Evolutionary conservation across 1,140 invertebrate species (phyloP), one percentile per base, ranked within the genome.

Genomic region (Harlomillsia oculata): DNA sequence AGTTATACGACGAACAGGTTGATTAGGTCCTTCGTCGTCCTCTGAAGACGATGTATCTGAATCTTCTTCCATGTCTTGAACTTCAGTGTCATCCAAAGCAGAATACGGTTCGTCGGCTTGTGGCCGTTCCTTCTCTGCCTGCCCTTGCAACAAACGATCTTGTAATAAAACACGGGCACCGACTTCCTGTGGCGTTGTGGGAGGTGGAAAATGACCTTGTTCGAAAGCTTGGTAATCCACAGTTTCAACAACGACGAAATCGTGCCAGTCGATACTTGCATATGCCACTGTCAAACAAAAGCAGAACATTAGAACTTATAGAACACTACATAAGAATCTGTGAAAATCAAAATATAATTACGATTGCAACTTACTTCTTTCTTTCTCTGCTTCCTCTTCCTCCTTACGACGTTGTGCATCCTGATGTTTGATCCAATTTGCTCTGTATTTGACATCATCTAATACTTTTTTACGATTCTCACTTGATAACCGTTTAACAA

Each of bases 211-310:
- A 70, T 89, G 89, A 23, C 94, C 93, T 11, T 85, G 82, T 74
- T 99, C 96, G 67, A 90, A 91, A 1, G 89, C 87, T 64, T 97
- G 91, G 72, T 98, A 99, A 72, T 99, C 97, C 0, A 99, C 95
- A 0, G 95, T 99, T 73, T 99, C 96, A 0, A 99, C 97, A 0
- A 99, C 94, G 2, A 99, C 95, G 76, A 99, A 99, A 74, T 99
- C 95, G 70, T 99, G 97, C 97, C 97, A 99, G 71, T 99, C 97
- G 63, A 99, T 97, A 67, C 94, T 89, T 3, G 92, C 90, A 71
- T 98, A 98, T 0, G 94, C 92, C 29, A 97, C 82, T 78, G 62
- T 53, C 75, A 75, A 57, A 37, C 50, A 55, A 26, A 41, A 39
- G 16, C 16, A 23, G 5, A n/a, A 48, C 23, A 46, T 50, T n/a